A percentile compares a stretch with the other conserved stretches of the same genome.
These are phyloP conservation scores for Telenomus remus DNA, from an alignment of 1,140 invertebrate species.

Conservation along the genomic window DNA sequence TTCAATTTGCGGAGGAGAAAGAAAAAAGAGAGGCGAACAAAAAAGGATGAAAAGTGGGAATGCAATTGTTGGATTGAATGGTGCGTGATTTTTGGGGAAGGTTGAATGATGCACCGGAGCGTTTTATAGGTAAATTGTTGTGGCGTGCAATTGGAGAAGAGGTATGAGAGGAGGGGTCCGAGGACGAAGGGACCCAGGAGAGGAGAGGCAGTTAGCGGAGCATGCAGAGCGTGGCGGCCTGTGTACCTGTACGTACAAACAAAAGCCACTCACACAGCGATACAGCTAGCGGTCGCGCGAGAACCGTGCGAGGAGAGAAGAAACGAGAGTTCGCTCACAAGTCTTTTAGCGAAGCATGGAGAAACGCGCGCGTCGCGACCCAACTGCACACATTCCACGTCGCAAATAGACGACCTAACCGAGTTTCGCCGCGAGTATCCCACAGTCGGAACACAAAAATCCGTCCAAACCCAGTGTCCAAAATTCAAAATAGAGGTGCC, in stretches of 20 bases:
- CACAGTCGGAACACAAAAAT: too few relatives aligned
- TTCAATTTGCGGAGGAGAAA: too few relatives aligned
- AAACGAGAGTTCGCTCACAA: conserved; percentile 37
- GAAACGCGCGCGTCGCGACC: conserved; percentile 16
- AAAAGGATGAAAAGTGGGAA: too few relatives aligned
- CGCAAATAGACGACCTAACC: conserved; percentile 45
- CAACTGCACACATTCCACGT: conserved; percentile 36
- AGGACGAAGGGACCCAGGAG: conserved; percentile 22
- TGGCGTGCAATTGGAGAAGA: too few relatives aligned
- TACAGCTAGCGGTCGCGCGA: conserved; percentile 18
- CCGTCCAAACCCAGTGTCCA: conserved; percentile 1
- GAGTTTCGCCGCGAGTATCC: conserved; percentile 18
- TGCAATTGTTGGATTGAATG: too few relatives aligned
- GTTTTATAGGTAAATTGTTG: not conserved
- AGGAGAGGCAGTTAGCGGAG: conserved; percentile 39
- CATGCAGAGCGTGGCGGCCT: conserved; percentile 17
- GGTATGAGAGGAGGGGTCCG: conserved; percentile 4
- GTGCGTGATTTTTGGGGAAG: conserved; percentile 1
- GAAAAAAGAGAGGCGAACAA: too few relatives aligned
- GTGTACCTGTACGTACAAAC: conserved; percentile 40
- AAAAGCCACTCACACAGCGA: conserved; percentile 19
- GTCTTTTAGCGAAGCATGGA: conserved; percentile 17
- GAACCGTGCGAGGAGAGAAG: conserved; percentile 24
- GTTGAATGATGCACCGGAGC: conserved; percentile 16
- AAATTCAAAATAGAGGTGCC: conserved; percentile 1